Evolutionary conservation across 35 echinoderm and acorn worm genomes (phyloP).

Genomic region (Holothuria glaberrima): DNA sequence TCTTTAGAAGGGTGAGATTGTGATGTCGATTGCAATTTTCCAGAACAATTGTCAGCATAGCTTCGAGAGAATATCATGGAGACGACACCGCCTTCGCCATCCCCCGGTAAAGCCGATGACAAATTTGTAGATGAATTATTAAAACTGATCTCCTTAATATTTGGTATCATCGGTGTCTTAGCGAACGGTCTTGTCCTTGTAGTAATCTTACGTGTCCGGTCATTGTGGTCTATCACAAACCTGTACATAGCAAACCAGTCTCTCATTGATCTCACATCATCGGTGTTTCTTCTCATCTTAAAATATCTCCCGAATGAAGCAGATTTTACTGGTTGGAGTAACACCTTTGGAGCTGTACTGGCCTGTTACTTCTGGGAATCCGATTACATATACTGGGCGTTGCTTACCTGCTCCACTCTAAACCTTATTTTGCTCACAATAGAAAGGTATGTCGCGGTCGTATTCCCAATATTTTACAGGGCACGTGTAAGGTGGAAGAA

Average conservation of each 20-base stretch:
- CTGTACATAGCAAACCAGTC: constrained; percentile 81
- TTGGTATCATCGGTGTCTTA: constrained; percentile 72
- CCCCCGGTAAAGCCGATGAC: too few relatives aligned
- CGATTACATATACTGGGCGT: constrained; percentile 18
- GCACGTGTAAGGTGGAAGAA: neutral
- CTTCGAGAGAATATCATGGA: too few relatives aligned
- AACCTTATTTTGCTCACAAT: neutral
- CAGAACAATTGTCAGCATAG: too few relatives aligned
- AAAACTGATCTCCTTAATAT: neutral
- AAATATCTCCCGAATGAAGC: neutral
- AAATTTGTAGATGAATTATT: neutral
- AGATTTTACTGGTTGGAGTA: too few relatives aligned
- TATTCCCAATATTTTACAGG: constrained; percentile 29
- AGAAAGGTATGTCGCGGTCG: constrained; percentile 8
- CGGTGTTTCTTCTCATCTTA: constrained; percentile 2
- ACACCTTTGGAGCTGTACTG: neutral
- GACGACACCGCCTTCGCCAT: too few relatives aligned
- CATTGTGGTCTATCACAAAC: constrained; percentile 73
- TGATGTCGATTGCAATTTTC: too few relatives aligned
- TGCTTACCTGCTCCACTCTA: neutral
- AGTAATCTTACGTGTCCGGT: constrained; percentile 62
- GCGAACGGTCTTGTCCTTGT: constrained; percentile 82
- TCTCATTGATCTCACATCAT: constrained; percentile 64
- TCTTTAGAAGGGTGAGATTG: too few relatives aligned
- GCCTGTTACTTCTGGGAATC: constrained; percentile 23